Evolutionary conservation across 2,797 vertebrate species (phyloP), one percentile per base, ranked within the genome.

Genomic region (Carcharodon carcharias): DNA sequence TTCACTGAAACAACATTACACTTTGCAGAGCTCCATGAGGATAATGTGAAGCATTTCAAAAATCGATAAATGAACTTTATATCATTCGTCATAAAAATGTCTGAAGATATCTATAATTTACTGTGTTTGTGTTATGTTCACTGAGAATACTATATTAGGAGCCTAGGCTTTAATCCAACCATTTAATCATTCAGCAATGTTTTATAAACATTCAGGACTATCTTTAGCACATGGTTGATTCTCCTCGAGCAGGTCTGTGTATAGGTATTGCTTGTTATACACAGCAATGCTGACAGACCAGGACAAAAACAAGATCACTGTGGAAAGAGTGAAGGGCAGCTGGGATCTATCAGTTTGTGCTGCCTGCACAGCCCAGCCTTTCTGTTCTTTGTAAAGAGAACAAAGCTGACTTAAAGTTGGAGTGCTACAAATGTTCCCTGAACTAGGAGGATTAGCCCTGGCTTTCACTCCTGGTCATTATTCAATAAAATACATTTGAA

Each of bases 131-230:
- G 63, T 67, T 93, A 45, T 67, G 63, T 21, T 93, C 61, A 93
- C 91, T 45, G 91, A 9, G n/a, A 93, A 93, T 23, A 67, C 91
- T 93, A 93, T 93, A 93, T 93, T 93, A 93, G 91, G 91, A 67
- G 91, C n/a, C 40, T 21, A n/a, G 91, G 91, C 91, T 67, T 93
- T 93, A 93, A 93, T 93, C 91, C 91, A 93, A 93, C 91, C 91
- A 93, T 93, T 91, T 93, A 93, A 93, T 67, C 91, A 93, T 93
- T 65, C n/a, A 40, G 21, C 63, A 67, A 67, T 93, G 91, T 93
- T 93, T 93, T 93, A 93, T 93, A 93, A 93, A 93, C 91, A 93
- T 35, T n/a, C 61, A 45, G 91, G 63, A 67, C 61, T 93, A 93
- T 93, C 91, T 93, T 93, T 93, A 93, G 91, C 61, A 23, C 91